These are phyloP conservation scores for Phenganax subtilis DNA, from an alignment of 92 coral and sea anemone species.

Conservation along the genomic window DNA sequence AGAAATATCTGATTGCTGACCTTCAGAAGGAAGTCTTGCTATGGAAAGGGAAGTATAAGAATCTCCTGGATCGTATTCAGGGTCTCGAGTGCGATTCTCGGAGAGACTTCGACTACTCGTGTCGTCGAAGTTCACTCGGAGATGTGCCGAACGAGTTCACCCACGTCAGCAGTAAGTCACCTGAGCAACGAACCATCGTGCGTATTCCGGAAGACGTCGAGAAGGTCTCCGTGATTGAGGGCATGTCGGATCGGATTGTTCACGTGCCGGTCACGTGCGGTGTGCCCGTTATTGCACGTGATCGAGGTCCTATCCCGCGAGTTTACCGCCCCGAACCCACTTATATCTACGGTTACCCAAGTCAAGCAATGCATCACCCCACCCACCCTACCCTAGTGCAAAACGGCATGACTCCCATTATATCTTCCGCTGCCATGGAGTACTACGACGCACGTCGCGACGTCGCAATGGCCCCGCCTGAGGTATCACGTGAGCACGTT, in stretches of 20 bases:
- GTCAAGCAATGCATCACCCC: conserved; percentile 30
- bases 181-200: conserved; percentile 19
- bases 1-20: conserved; percentile 40
- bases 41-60: conserved; percentile 42
- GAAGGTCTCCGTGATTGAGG: conserved; percentile 16
- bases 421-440: conserved; percentile 6
- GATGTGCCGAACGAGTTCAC: conserved; percentile 17
- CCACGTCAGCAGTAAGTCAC: background rate
- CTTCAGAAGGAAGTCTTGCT: conserved; percentile 37
- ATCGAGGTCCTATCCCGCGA: conserved; percentile 27
- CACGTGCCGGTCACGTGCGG: conserved; percentile 36
- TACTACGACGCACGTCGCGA: conserved; percentile 36
- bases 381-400: conserved; percentile 14
- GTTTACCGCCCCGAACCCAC: conserved; percentile 41
- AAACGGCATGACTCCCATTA: conserved; percentile 22
- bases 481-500: conserved; percentile 27
- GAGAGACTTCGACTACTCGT: conserved; percentile 39
- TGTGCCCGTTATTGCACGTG: conserved; percentile 27
- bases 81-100: conserved; percentile 36
- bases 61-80: conserved; percentile 37
- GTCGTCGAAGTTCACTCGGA: conserved; percentile 24
- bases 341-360: conserved; percentile 39
- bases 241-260: conserved; percentile 16
- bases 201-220: conserved; percentile 16
- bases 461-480: conserved; percentile 2